Conservation (phyloP, 2,797 vertebrate genomes). For the Thamnophis elegans region DNA sequence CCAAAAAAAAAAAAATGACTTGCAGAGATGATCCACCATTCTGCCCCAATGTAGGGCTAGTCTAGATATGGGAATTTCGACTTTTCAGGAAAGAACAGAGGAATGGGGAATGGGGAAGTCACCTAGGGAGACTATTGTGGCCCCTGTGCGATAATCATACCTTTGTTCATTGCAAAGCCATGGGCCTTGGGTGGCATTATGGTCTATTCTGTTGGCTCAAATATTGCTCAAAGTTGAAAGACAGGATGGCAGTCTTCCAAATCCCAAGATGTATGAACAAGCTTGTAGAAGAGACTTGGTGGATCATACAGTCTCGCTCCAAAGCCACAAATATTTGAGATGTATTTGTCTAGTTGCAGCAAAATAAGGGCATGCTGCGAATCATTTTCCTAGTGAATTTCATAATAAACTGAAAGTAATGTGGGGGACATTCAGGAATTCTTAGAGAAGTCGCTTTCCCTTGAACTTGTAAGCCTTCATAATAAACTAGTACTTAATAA, state of each 20-base stretch:
- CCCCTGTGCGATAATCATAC: neutral
- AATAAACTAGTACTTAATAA: conserved; percentile 44
- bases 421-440: neutral
- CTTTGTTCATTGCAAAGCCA: neutral
- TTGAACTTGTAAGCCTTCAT: neutral
- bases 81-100: neutral
- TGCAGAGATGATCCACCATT: neutral
- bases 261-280: neutral
- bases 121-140: neutral
- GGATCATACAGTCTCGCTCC: neutral
- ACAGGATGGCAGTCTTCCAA: neutral
- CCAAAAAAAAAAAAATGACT: neutral
- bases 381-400: neutral
- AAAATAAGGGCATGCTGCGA: neutral
- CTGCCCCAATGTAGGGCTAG: neutral
- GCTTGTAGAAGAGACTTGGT: neutral
- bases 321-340: neutral
- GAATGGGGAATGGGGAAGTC: neutral
- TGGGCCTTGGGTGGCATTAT: neutral
- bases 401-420: neutral
- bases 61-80: neutral
- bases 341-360: neutral
- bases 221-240: neutral
- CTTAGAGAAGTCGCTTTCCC: neutral
- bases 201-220: neutral